Evolutionary conservation across 1,140 invertebrate species (phyloP).

Genomic region (Acyrthosiphon pisum): DNA sequence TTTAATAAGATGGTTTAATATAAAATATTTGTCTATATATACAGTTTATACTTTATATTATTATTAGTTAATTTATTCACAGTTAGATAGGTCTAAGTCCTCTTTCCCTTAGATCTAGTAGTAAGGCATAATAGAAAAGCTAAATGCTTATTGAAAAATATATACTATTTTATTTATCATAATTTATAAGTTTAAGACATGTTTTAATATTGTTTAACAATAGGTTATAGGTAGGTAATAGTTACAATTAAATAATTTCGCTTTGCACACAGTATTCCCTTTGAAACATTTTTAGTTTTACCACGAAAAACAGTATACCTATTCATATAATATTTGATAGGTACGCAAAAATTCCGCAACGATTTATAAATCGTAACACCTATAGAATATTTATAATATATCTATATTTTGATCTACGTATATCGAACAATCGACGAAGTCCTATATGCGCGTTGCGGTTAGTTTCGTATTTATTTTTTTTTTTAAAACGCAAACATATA

Average conservation of each 20-base stretch:
- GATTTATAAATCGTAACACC: neutral
- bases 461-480: neutral
- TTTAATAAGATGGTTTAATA: neutral
- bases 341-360: neutral
- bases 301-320: neutral
- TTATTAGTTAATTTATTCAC: neutral
- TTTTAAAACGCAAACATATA: neutral
- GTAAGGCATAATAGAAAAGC: neutral
- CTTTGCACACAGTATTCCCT: neutral
- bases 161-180: neutral
- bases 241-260: neutral
- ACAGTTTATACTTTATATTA: neutral
- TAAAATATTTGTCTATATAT: neutral
- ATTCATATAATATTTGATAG: neutral
- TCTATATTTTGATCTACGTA: too few species aligned
- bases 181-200: neutral
- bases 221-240: neutral
- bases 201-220: neutral
- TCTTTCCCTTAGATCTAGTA: neutral
- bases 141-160: neutral
- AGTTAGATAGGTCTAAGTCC: neutral
- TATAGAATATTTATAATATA: neutral
- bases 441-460: neutral
- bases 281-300: neutral
- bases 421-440: neutral